These are phyloP conservation scores for Scaptomyza flava DNA, from an alignment of 2,888 invertebrate species.

Conservation along the genomic window DNA sequence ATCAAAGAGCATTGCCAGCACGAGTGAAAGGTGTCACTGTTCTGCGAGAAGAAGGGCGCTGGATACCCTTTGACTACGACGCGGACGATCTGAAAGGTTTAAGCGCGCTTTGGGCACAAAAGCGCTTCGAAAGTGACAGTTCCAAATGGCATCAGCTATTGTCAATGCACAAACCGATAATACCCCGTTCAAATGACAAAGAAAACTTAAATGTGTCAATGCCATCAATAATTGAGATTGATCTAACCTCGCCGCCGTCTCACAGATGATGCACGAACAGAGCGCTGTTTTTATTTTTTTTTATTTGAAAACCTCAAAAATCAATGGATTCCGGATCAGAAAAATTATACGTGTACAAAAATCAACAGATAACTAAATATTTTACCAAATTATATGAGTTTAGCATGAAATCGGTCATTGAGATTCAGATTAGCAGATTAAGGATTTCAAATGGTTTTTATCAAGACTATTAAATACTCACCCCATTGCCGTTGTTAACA, in stretches of 20 bases:
- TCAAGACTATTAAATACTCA: no score
- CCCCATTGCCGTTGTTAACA: no score
- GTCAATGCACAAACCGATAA: slow-evolving; percentile 1
- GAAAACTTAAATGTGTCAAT: slow-evolving; percentile 15
- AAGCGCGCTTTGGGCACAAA: slow-evolving; percentile 17
- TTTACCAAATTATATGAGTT: no score
- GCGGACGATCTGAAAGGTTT: slow-evolving; percentile 15
- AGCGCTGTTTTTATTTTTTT: no score
- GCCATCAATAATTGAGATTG: slow-evolving; percentile 59
- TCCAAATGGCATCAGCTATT: slow-evolving; percentile 48
- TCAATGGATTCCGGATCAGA: no score
- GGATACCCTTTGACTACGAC: slow-evolving; percentile 43
- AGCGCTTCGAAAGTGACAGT: slow-evolving; percentile 6
- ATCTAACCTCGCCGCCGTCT: slow-evolving; percentile 40
- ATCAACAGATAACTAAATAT: no score
- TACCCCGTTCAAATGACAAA: slow-evolving; percentile 3
- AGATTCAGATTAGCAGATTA: no score
- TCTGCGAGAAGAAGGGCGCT: slow-evolving; percentile 20
- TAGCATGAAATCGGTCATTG: no score
- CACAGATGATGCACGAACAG: slow-evolving; percentile 18
- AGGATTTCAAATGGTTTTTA: no score
- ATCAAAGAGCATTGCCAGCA: slow-evolving; percentile 47
- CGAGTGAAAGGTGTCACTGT: slow-evolving; percentile 53
- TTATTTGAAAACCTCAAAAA: no score
- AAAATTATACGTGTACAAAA: no score